Evolutionary conservation across 2,113 vertebrate species (phyloP), one percentile per base, ranked within the genome.

Genomic region (Pitta sordida): DNA sequence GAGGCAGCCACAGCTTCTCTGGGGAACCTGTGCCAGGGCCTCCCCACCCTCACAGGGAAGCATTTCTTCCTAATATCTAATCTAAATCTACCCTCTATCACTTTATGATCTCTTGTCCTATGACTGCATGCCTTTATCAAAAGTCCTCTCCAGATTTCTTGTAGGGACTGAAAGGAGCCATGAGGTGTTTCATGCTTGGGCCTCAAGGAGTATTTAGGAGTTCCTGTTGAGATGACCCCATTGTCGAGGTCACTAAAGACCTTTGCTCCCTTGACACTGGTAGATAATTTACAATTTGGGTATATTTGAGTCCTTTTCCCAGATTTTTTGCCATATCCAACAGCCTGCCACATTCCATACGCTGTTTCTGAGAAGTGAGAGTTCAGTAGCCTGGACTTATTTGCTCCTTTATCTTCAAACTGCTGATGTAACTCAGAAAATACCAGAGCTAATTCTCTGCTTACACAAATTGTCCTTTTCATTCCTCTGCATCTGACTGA

Each of bases 91-190:
- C 21, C 14, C 44, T 44, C 11, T 65, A 17, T 39, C n/a, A 5
- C 29, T 34, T 17, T 30, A 30, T 6, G 6, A 5, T 7, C 6
- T 16, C 16, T 52, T 41, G 20, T 39, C 29, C 39, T 60, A 22
- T 9, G 34, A 26, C 20, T 10, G 11, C 53, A 3, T 9, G 11
- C 5, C 46, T 39, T 13, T 13, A 0, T 8, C 22, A 0, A 17
- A 39, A 26, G 11, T 15, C 13, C 62, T 36, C n/a, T 39, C 30
- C 34, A 27, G 20, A 26, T 9, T 60, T 12, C 53, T 30, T 21
- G 4, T 4, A 10, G 32, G 8, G 3, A 6, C 62, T 53, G 29
- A 12, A 51, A 60, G 8, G 23, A 18, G n/a, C 23, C 68, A 20
- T 24, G 12, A 24, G 10, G 13, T 4, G 8, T 36, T 68, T 41